Evolutionary conservation across 1,140 invertebrate species (phyloP).

Genomic region (Alviniconcha marisindica): DNA sequence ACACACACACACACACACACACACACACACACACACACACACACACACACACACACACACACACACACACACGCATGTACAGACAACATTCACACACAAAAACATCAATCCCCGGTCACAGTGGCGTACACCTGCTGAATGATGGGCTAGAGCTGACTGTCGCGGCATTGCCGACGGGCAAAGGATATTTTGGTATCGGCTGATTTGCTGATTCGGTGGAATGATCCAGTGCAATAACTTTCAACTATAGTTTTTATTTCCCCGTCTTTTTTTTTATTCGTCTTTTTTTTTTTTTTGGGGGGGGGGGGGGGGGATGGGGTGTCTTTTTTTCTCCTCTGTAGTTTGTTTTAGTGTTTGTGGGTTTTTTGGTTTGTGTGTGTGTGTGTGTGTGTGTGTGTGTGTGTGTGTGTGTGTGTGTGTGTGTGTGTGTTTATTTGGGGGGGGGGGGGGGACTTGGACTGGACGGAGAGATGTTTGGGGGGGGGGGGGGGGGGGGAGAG

Average conservation of each 20-base stretch:
- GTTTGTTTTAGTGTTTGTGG: constrained; percentile 19
- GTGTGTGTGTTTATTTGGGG: neutral
- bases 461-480: too few species aligned
- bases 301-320: neutral
- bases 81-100: neutral
- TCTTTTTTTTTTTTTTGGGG: neutral
- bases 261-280: neutral
- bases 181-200: too few species aligned
- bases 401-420: constrained; percentile 15
- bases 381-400: constrained; percentile 18
- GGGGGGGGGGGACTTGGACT: too few species aligned
- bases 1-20: too few species aligned
- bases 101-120: neutral
- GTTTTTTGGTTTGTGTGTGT: constrained; percentile 13
- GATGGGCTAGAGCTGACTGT: too few species aligned
- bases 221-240: too few species aligned
- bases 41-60: too few species aligned
- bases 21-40: too few species aligned
- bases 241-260: neutral
- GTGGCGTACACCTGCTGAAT: too few species aligned
- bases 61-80: too few species aligned
- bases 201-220: neutral
- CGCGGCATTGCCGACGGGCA: too few species aligned
- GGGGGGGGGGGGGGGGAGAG: too few species aligned
- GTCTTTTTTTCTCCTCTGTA: neutral